These are phyloP conservation scores for Polyommatus icarus DNA, from an alignment of 2,888 invertebrate species.

Conservation along the genomic window DNA sequence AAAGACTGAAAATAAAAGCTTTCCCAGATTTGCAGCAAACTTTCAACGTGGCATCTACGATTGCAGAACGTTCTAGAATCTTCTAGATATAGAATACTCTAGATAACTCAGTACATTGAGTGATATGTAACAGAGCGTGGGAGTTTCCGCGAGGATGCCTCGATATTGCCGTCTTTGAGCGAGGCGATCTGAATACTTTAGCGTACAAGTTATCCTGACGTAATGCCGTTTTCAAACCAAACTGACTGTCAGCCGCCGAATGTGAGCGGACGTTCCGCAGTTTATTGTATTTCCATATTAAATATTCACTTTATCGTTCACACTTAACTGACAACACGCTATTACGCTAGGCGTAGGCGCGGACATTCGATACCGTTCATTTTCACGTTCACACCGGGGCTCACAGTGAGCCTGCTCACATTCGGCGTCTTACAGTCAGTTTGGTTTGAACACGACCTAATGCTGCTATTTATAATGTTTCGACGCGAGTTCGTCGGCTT, in stretches of 20 bases:
- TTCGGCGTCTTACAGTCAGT: no score
- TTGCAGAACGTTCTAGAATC: background rate
- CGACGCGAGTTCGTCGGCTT: background rate
- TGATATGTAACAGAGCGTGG: background rate
- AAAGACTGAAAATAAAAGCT: background rate
- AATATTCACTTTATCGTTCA: no score
- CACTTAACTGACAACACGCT: no score
- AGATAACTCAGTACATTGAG: background rate
- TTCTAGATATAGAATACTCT: background rate
- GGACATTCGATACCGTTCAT: no score
- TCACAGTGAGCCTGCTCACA: no score
- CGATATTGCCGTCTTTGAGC: conserved; percentile 9
- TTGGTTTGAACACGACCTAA: no score
- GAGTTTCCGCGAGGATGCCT: background rate
- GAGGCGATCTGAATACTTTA: background rate
- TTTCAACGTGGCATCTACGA: background rate
- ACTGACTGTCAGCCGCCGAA: no score
- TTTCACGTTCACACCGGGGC: no score
- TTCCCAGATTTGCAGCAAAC: background rate
- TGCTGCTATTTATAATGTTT: background rate
- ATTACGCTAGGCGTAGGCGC: no score
- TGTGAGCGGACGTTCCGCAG: no score
- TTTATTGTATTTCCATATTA: no score
- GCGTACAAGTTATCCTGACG: background rate
- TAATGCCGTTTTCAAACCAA: background rate